These are phyloP conservation scores for Cataglyphis hispanica DNA, from an alignment of 1,140 invertebrate species.

Conservation along the genomic window DNA sequence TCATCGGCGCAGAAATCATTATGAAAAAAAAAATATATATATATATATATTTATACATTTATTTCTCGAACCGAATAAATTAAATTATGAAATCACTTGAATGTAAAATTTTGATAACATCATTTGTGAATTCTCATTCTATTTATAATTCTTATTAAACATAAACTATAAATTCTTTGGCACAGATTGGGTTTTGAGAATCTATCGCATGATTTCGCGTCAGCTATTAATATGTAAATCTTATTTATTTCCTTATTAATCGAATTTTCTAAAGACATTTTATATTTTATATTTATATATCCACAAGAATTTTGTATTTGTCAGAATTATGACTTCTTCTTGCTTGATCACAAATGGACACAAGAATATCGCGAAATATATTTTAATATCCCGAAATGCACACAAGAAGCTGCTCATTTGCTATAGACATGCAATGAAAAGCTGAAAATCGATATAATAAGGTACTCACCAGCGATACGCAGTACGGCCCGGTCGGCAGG, in stretches of 20 bases:
- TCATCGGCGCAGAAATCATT: background rate
- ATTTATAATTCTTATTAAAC: too few relatives aligned
- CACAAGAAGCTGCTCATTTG: background rate
- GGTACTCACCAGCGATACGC: slow-evolving; percentile 95
- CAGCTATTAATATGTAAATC: background rate
- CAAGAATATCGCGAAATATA: background rate
- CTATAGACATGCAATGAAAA: slow-evolving; percentile 19
- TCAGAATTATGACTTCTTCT: too few relatives aligned
- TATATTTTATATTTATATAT: too few relatives aligned
- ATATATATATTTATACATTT: background rate
- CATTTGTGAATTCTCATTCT: background rate
- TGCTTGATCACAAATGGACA: background rate
- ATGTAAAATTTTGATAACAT: background rate
- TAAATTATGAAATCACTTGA: background rate
- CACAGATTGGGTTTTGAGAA: too few relatives aligned
- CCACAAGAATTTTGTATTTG: too few relatives aligned
- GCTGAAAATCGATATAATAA: background rate
- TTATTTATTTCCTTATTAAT: too few relatives aligned
- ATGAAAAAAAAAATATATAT: too few relatives aligned
- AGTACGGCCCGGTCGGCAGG: slow-evolving; percentile 97
- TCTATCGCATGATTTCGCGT: too few relatives aligned
- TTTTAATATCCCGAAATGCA: background rate
- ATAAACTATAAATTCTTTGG: background rate
- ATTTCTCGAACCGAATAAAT: background rate
- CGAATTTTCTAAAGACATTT: too few relatives aligned